These are phyloP conservation scores for Lampropteryx suffumata DNA, from an alignment of 2,888 invertebrate genomes.

Conservation along the genomic window DNA sequence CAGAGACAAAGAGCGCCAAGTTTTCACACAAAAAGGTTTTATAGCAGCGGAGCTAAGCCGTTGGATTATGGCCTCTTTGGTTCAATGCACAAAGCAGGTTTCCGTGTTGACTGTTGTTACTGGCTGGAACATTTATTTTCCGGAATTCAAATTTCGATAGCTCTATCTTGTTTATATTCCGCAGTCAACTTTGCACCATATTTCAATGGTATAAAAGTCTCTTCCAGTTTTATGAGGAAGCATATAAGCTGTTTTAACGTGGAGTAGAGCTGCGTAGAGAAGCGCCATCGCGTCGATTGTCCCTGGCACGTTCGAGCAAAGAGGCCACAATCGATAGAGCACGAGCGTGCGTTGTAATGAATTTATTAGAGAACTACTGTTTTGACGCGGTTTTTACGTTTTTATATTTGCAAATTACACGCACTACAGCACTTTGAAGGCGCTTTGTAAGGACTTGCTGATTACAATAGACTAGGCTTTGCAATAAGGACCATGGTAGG, in stretches of 20 bases:
- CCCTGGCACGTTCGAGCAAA: constrained; percentile 78
- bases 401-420: too few relatives aligned
- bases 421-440: too few relatives aligned
- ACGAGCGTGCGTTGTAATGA: constrained; percentile 81
- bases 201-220: constrained; percentile 16
- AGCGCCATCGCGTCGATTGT: constrained; percentile 80
- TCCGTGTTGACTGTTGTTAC: constrained; percentile 44
- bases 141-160: constrained; percentile 37
- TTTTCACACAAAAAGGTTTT: constrained; percentile 62
- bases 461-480: too few relatives aligned
- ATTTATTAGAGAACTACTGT: constrained; percentile 74
- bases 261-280: constrained; percentile 68
- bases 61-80: constrained; percentile 42
- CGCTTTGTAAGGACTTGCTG: too few relatives aligned
- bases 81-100: constrained; percentile 45
- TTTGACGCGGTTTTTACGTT: constrained; percentile 40
- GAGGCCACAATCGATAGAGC: constrained; percentile 81
- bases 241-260: constrained; percentile 41
- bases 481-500: too few relatives aligned
- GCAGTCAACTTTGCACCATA: constrained; percentile 40
- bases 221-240: constrained; percentile 23
- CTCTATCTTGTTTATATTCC: constrained; percentile 17
- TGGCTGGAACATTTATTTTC: constrained; percentile 68
- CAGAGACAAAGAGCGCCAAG: constrained; percentile 76
- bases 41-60: constrained; percentile 38